Conservation (phyloP, 2,888 invertebrate genomes). For the Protonemura montana region DNA sequence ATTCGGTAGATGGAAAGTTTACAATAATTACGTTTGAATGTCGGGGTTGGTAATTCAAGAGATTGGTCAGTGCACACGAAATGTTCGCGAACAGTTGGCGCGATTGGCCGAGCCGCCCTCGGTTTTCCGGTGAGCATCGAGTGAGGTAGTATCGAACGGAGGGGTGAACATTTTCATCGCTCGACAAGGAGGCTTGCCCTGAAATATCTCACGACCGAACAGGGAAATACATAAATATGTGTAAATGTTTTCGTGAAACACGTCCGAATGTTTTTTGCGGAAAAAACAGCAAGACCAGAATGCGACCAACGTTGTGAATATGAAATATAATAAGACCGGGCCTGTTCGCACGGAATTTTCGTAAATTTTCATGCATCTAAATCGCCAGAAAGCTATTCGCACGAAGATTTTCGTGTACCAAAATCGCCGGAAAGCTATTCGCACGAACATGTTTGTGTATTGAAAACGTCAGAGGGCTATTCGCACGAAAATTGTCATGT, state of each 20-base stretch:
- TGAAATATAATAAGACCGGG: too few relatives aligned
- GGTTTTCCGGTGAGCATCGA: background rate
- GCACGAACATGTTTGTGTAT: too few relatives aligned
- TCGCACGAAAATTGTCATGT: too few relatives aligned
- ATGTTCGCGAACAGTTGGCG: background rate
- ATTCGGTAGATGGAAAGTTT: background rate
- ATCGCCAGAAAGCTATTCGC: too few relatives aligned
- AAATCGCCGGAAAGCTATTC: too few relatives aligned
- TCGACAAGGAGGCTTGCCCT: background rate
- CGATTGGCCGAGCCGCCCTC: background rate
- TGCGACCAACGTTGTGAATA: too few relatives aligned
- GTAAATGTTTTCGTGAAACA: background rate
- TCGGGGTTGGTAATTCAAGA: background rate
- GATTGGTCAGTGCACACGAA: background rate
- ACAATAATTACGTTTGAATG: background rate
- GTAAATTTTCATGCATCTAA: too few relatives aligned
- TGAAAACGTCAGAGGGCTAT: too few relatives aligned
- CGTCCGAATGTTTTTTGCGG: background rate
- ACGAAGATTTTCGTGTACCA: too few relatives aligned
- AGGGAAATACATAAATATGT: background rate
- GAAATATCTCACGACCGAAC: background rate
- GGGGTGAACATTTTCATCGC: background rate
- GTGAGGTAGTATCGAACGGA: background rate
- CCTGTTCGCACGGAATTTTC: too few relatives aligned
- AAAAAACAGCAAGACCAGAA: too few relatives aligned